A percentile compares a stretch with the other conserved stretches of the same genome.
These are phyloP conservation scores for Gymnosoma rotundatum DNA, from an alignment of 2,888 invertebrate genomes.

Conservation along the genomic window DNA sequence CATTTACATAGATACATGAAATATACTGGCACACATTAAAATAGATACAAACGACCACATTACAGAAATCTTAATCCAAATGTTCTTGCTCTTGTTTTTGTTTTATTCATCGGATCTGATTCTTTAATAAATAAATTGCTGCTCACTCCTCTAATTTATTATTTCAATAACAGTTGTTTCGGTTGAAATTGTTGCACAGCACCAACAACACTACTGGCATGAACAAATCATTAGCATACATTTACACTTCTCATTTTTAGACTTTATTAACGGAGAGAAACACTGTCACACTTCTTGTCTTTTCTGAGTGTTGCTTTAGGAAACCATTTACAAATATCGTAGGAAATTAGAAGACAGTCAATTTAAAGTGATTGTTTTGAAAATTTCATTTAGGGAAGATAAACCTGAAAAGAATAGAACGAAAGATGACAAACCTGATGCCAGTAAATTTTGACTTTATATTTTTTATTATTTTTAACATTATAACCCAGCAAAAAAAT, in stretches of 20 bases:
- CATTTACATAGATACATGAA: conserved; percentile 1
- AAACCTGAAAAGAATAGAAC: too few relatives aligned
- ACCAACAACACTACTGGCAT: not conserved
- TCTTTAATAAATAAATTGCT: conserved; percentile 21
- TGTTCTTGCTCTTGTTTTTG: conserved; percentile 1
- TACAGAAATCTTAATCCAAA: conserved; percentile 35
- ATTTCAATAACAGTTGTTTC: not conserved
- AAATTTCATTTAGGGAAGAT: too few relatives aligned
- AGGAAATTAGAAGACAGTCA: too few relatives aligned
- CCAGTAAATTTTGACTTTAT: too few relatives aligned
- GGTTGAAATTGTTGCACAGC: not conserved
- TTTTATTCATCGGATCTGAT: not conserved
- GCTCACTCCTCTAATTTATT: conserved; percentile 18
- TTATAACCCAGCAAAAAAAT: too few relatives aligned
- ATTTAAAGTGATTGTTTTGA: too few relatives aligned
- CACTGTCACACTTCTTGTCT: not conserved
- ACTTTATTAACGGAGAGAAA: not conserved
- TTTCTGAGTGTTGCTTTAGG: not conserved
- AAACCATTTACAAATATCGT: not conserved
- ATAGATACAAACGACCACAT: not conserved
- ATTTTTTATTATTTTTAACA: too few relatives aligned
- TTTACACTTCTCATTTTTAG: not conserved
- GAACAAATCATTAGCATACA: conserved; percentile 25
- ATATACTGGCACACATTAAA: too few relatives aligned
- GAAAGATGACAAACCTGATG: too few relatives aligned